Base-by-base conservation (phyloP, 2,888 invertebrate genomes). In the Corythucha ciliata region DNA sequence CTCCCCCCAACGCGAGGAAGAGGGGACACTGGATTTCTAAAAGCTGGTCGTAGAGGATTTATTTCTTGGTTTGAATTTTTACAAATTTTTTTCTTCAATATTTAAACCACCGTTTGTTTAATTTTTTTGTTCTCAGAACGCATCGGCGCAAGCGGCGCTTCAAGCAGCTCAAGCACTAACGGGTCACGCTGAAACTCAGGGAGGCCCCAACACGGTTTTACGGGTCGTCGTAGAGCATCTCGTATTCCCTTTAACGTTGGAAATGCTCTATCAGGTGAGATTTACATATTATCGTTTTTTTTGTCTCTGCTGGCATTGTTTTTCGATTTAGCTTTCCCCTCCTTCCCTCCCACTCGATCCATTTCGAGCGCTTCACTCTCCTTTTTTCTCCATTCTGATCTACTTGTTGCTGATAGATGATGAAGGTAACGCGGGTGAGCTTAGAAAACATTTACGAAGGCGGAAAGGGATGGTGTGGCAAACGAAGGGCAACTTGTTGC, bases 171-270 rank as follows among this genome's bases (percentile, higher is more conserved):
- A 89, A 68, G 88, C 83, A 55, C 77, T 86, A 63, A 78, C 79
- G 39, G 69, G 63, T 70, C 72, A 64, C 63, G 71, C 66, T 29
- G 80, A 81, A 60, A 80, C 80, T 57, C 81, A 88, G 72, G 91
- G 91, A 63, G 91, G 91, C 53, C 90, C 91, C 56, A 92, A 93
- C 74, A 88, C 94, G 45, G 96, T 98, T 60, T 81, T 99, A 61
- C 81, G 98, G 62, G 96, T 98, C 63, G 96, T 98, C 69, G 87
- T 99, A 64, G 98, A 98, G 73, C 93, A 97, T 73, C 88, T 97
- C 83, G 77, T 98, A 64, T 98, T 97, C 71, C 96, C 96, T 45
- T 94, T 98, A 64, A 91, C 93, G 51, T 79, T 99, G 67, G 98
- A 99, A 70, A 90, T 96, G 58, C 80, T 98, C 61, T 88, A 93